Percentiles rank a stretch among this genome's conserved stretches.
These are phyloP conservation scores for Cyanocitta stelleri DNA, from an alignment of 2,113 vertebrate species.

Conservation along the genomic window DNA sequence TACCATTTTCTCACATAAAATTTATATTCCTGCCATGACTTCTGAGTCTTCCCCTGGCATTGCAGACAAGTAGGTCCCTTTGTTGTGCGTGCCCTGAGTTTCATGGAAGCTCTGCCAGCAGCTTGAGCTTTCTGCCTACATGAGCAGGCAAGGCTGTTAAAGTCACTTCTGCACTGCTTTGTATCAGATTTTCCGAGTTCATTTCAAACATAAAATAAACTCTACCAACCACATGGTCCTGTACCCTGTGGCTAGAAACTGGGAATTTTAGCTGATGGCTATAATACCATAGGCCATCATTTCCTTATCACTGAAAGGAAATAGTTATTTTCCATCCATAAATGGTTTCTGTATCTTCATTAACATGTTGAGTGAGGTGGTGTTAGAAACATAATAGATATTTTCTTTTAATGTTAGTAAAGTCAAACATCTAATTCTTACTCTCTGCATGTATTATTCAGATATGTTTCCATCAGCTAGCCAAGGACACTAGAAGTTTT, in stretches of 20 bases:
- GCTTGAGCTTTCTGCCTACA: not conserved
- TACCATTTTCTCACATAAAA: not conserved
- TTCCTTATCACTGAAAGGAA: not conserved
- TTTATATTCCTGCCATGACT: not conserved
- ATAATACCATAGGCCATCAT: not conserved
- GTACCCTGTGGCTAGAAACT: not conserved
- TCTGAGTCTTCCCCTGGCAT: not conserved
- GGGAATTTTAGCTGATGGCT: not conserved
- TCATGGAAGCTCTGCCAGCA: not conserved
- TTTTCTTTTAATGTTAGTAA: not conserved
- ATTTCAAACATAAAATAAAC: not conserved
- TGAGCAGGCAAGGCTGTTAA: not conserved
- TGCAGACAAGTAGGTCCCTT: not conserved
- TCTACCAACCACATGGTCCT: not conserved
- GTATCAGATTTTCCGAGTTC: not conserved
- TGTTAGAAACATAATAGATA: not conserved
- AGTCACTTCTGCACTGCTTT: not conserved
- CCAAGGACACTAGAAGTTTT: not conserved
- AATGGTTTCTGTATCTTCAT: not conserved
- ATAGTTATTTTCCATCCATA: not conserved
- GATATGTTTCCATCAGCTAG: not conserved
- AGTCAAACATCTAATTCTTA: not conserved
- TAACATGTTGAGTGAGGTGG: not conserved
- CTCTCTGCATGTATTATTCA: not conserved
- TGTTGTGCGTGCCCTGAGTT: not conserved